A percentile compares a stretch with the other conserved stretches of the same genome.
Evolutionary conservation across 2,888 invertebrate genomes (phyloP).

Genomic region (Tineola bisselliella): DNA sequence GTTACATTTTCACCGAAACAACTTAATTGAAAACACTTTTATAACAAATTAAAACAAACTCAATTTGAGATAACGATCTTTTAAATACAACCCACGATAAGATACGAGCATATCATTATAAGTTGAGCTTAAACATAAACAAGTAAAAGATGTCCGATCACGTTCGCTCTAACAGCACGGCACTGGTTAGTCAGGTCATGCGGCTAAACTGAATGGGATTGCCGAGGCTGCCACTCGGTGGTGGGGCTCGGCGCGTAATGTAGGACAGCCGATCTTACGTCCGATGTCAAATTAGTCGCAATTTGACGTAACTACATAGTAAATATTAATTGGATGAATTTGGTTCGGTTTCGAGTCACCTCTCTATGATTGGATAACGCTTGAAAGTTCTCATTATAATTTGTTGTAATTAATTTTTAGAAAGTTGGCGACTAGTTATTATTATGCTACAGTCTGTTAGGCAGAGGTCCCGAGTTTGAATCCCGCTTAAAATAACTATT

Average conservation of each 20-base stretch:
- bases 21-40: conserved; percentile 21
- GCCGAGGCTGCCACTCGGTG: background rate
- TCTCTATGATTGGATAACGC: background rate
- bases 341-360: background rate
- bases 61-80: background rate
- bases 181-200: background rate
- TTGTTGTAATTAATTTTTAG: background rate
- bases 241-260: background rate
- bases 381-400: conserved; percentile 5
- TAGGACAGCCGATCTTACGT: conserved; percentile 4
- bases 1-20: conserved; percentile 25
- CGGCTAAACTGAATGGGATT: background rate
- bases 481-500: no score
- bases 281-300: background rate
- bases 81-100: background rate
- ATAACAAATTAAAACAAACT: background rate
- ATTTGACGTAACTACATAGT: background rate
- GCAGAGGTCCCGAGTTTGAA: no score
- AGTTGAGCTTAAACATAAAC: background rate
- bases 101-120: background rate
- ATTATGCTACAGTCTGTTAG: no score
- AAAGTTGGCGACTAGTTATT: no score
- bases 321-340: background rate
- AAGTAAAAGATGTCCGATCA: conserved; percentile 1
- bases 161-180: background rate